Conservation (phyloP, 2,797 vertebrate genomes). For the Notolepis coatsorum region DNA sequence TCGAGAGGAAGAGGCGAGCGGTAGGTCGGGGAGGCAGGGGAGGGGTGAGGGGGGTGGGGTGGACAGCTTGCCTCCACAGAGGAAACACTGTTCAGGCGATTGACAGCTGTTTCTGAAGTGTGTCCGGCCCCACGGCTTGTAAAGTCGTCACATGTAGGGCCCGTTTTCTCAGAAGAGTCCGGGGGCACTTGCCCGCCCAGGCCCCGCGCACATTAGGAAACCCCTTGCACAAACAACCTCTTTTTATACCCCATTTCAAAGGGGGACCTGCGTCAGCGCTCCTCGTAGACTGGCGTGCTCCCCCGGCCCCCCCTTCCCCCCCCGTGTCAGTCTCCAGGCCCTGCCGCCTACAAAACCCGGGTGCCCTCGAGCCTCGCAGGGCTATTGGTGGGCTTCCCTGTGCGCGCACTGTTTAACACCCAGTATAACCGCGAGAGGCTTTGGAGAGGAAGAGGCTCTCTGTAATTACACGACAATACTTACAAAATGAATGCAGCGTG, state of each 20-base stretch:
- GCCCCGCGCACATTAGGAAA: slow-evolving; percentile 59
- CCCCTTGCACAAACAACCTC: slow-evolving; percentile 58
- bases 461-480: too few relatives aligned
- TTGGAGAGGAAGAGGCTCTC: too few relatives aligned
- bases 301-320: too few relatives aligned
- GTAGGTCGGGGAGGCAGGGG: background rate
- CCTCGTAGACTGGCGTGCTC: slow-evolving; percentile 41
- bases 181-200: slow-evolving; percentile 63
- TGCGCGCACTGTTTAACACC: slow-evolving; percentile 1
- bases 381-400: slow-evolving; percentile 33
- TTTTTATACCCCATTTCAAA: slow-evolving; percentile 68
- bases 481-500: too few relatives aligned
- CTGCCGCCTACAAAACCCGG: slow-evolving; percentile 29
- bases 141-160: slow-evolving; percentile 71
- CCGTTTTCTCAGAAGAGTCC: slow-evolving; percentile 65
- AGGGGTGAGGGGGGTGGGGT: slow-evolving; percentile 23
- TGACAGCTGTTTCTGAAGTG: slow-evolving; percentile 77
- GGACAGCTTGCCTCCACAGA: slow-evolving; percentile 46
- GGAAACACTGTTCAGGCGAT: slow-evolving; percentile 63
- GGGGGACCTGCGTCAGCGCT: slow-evolving; percentile 59
- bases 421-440: too few relatives aligned
- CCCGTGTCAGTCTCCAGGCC: slow-evolving; percentile 45
- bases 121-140: slow-evolving; percentile 72
- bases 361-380: slow-evolving; percentile 16
- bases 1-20: slow-evolving; percentile 13